Base-by-base conservation (phyloP, 2,888 invertebrate genomes). In the Ceramica pisi region DNA sequence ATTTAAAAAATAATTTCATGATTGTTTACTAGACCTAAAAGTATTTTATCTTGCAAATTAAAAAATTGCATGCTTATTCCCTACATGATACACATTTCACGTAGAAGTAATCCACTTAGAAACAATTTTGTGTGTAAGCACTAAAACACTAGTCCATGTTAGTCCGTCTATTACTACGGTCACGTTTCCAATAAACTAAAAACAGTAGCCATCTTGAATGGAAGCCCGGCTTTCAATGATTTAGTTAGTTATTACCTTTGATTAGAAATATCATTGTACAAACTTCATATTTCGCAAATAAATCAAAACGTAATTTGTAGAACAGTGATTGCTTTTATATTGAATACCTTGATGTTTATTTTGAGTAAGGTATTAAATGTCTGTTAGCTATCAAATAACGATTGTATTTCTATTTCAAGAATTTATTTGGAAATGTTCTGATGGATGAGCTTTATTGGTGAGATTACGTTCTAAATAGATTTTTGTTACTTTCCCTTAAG, bases 241-340 rank as follows among this genome's bases (percentile, higher is more conserved):
- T 53, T 19, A 26, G 16, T 35, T 5, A 26, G 23, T 35, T n/a
- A 14, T 12, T 31, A 21, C 31, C 31, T 44, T 50, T 50, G 48
- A 72, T 6, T 44, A 71, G 12, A 57, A 71, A 31, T 55, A 46
- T 61, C 56, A 71, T 44, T 41, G 35, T 57, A 62, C 9, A 50
- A 50, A 50, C 12, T 50, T 72, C 16, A 50, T 14, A 31, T 67
- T 67, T 48, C 67, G 44, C 12, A 44, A 71, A 71, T 57, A 65
- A 72, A 57, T 66, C 56, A 44, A 19, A 63, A 57, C 0, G 12
- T 26, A 9, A 72, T 72, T 51, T 66, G 19, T 26, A 44, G 44
- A 66, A 72, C 23, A 26, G 51, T 51, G 44, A 72, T 72, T 71
- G 71, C 56, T 72, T 71, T 50, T 64, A 64, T 35, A 65, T 50